Conservation (phyloP, 2,113 vertebrate genomes). For the Eonycteris spelaea region DNA sequence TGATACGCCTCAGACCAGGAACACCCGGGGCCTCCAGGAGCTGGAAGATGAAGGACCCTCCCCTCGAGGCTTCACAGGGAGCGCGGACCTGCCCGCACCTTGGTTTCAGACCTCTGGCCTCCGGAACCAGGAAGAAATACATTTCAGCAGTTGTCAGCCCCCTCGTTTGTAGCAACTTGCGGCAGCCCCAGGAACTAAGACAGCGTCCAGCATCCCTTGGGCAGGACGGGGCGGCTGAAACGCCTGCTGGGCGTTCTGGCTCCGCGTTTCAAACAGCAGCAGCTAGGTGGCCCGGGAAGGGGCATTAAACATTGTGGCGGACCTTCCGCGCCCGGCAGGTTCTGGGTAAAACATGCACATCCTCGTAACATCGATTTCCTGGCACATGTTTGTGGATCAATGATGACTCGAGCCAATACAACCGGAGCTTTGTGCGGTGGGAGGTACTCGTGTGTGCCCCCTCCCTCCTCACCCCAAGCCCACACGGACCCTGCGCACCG, state of each 20-base stretch:
- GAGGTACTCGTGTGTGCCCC: not conserved
- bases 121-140: not conserved
- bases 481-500: not conserved
- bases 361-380: not conserved
- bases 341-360: not conserved
- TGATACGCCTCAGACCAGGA: too few species aligned
- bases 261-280: not conserved
- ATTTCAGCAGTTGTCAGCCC: not conserved
- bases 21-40: not conserved
- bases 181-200: not conserved
- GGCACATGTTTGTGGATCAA: not conserved
- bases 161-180: not conserved
- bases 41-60: not conserved
- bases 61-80: not conserved
- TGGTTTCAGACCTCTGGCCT: not conserved
- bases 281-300: not conserved
- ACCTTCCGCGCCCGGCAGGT: not conserved
- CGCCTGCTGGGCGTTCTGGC: not conserved
- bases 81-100: not conserved
- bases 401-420: not conserved
- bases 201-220: not conserved
- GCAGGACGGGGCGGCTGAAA: not conserved
- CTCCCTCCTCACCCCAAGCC: not conserved
- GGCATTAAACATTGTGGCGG: not conserved
- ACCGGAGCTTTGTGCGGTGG: not conserved